Evolutionary conservation across 2,797 vertebrate species (phyloP), one percentile per base, ranked within the genome.

Genomic region (Myotis myotis): DNA sequence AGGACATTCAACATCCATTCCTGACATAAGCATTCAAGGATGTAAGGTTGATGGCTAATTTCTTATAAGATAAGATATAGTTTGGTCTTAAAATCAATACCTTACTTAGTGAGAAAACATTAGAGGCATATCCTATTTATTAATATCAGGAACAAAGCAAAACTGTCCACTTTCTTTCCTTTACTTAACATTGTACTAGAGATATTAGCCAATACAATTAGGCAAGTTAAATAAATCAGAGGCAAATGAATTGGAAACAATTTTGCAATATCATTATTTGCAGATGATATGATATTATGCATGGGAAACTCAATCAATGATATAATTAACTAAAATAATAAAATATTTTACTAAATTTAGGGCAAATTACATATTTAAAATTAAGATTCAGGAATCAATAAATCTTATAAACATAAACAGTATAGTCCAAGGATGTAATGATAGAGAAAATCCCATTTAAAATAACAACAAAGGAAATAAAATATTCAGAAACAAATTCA

Each of bases 81-180:
- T 62, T 68, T 75, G 20, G 9, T 53, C 9, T 81, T 81, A 81
- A 93, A 62, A 28, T n/a, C 44, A 93, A 23, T 33, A 55, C 70
- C 13, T 79, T 76, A 70, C 38, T 78, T 70, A 90, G 44, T 86
- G 20, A 95, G 49, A 68, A 72, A 70, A 60, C 1, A 23, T 71
- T 71, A 86, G 20, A 38, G 36, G 23, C 3, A 47, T 23, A 76
- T 28, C 4, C 7, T 19, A 71, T 22, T 6, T 5, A 36, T 76
- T 95, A 94, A n/a, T 15, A 91, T 47, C 22, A 94, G 36, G 28
- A 85, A 91, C 6, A 57, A 90, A 90, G 9, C 7, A 90, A 93
- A 25, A 87, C 38, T 57, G 8, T 49, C 33, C 19, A 71, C 11
- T 60, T 10, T 55, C 6, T 23, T 17, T 7, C 9, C 3, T 81